Evolutionary conservation across 2,113 vertebrate genomes (phyloP).

Genomic region (Notarius lentiginosus): DNA sequence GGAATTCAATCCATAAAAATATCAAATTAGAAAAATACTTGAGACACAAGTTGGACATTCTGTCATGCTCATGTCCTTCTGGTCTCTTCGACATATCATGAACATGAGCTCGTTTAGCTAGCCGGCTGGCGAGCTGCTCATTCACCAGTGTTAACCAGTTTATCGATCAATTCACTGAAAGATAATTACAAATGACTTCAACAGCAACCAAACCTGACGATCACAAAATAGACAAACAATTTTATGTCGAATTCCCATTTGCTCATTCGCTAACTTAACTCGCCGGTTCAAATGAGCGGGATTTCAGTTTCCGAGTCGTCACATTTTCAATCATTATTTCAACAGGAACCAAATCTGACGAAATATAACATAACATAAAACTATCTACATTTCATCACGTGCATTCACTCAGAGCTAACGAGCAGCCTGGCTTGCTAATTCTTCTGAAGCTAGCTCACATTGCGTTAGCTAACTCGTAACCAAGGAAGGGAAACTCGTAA

Average conservation of each 20-base stretch:
- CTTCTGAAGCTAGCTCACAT: background rate
- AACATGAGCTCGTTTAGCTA: background rate
- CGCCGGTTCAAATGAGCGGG: background rate
- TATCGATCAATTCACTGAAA: background rate
- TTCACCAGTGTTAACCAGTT: background rate
- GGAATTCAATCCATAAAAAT: background rate
- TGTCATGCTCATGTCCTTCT: background rate
- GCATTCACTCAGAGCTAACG: background rate
- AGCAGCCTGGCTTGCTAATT: background rate
- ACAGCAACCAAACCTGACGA: background rate
- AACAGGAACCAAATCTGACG: background rate
- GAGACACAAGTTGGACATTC: background rate
- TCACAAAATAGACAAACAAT: background rate
- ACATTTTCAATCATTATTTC: background rate
- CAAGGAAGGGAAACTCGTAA: no score
- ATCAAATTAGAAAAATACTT: background rate
- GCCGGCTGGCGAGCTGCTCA: background rate
- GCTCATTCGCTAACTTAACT: background rate
- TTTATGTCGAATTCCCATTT: background rate
- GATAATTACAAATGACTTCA: background rate
- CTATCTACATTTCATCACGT: background rate
- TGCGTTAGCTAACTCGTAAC: no score
- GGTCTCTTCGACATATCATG: background rate
- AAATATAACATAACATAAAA: background rate
- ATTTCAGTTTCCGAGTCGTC: background rate